Base-by-base conservation (phyloP, 2,797 vertebrate genomes). In the Xyrichtys novacula region DNA sequence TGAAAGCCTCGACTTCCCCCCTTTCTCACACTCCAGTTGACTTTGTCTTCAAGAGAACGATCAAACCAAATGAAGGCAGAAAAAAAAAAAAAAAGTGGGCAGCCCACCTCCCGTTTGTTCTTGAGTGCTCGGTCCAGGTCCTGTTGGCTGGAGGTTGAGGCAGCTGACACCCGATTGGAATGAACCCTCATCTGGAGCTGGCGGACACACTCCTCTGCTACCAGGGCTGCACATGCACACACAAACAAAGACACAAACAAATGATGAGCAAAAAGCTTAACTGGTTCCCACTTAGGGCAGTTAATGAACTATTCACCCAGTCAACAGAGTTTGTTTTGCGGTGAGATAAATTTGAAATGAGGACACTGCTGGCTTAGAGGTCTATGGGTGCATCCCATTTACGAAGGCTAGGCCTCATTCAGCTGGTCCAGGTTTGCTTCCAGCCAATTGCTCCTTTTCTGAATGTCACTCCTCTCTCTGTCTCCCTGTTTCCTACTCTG, bases 181-280 rank as follows among this genome's bases (percentile, higher is more conserved):
- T 96, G 96, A 86, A 97, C 90, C 94, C 96, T 97, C 92, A 95
- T 96, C 94, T 96, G 96, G 93, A 97, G 94, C 93, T 96, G 94
- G 91, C 96, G 96, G 0, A 97, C 94, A 79, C 95, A 92, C 86
- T 99, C 96, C 87, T 99, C 98, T 94, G 96, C 96, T 93, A 97
- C 96, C 93, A 97, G 95, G 90, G 95, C 98, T 95, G 86, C 44
- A 65, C 26, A 70, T 20, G 76, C 25, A 73, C n/a, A 76, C 16
- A 60, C 4, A 76, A 28, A 69, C 36, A 64, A 26, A 88, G 10
- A 9, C 11, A n/a, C n/a, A n/a, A n/a, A n/a, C n/a, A n/a, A n/a
- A n/a, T n/a, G n/a, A n/a, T n/a, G n/a, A n/a, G n/a, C n/a, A n/a
- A n/a, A n/a, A n/a, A n/a, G n/a, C n/a, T n/a, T n/a, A n/a, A n/a